phyloP scores from a whole-genome alignment of 2,113 vertebrate species.

The Chionodraco myersi region DNA sequence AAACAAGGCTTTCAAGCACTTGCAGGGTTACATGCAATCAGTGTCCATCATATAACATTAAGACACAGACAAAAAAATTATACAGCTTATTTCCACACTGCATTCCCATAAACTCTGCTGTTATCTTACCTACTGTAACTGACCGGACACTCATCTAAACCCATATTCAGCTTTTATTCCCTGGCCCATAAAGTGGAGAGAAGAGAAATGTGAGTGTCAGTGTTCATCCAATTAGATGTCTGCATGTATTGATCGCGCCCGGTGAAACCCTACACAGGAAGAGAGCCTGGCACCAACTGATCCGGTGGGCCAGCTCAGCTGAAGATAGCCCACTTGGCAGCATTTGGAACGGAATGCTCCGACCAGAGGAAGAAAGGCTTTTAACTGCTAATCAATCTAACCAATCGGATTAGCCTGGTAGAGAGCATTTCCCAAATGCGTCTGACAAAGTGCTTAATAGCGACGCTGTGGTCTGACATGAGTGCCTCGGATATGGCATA shows the following conservation, averaged over 20 bases:
- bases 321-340: slow-evolving; percentile 69
- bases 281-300: slow-evolving; percentile 73
- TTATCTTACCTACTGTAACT: slow-evolving; percentile 52
- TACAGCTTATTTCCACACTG: slow-evolving; percentile 35
- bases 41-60: slow-evolving; percentile 34
- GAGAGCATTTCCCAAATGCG: slow-evolving; percentile 80
- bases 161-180: slow-evolving; percentile 66
- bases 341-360: slow-evolving; percentile 69
- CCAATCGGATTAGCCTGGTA: slow-evolving; percentile 77
- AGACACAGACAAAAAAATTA: slow-evolving; percentile 39
- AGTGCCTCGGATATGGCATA: slow-evolving; percentile 73
- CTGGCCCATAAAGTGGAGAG: slow-evolving; percentile 65
- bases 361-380: slow-evolving; percentile 80
- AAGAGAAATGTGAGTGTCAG: slow-evolving; percentile 75
- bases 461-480: slow-evolving; percentile 71
- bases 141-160: slow-evolving; percentile 48
- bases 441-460: slow-evolving; percentile 82
- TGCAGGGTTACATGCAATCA: slow-evolving; percentile 23
- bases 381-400: slow-evolving; percentile 82
- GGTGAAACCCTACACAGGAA: slow-evolving; percentile 81
- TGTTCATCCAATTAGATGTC: slow-evolving; percentile 79
- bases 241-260: slow-evolving; percentile 75
- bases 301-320: slow-evolving; percentile 60
- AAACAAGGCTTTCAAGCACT: slow-evolving; percentile 19
- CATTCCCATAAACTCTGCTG: slow-evolving; percentile 63